Conservation (phyloP, 2,888 invertebrate genomes). For the Oscheius sp. region DNA sequence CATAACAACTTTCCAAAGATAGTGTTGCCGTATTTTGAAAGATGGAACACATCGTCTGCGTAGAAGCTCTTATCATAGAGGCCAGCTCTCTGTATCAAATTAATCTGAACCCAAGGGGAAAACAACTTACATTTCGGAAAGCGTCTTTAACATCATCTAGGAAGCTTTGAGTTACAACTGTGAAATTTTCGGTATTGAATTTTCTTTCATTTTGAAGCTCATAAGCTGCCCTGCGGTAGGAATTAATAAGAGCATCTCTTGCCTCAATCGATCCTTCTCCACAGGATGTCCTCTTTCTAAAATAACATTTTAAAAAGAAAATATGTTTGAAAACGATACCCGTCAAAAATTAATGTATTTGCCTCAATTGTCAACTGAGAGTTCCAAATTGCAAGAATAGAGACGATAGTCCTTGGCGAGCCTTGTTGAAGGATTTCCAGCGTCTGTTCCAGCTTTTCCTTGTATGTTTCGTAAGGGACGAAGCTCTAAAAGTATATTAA, state of each 20-base stretch:
- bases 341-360: slow-evolving; percentile 32
- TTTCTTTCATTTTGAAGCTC: slow-evolving; percentile 46
- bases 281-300: slow-evolving; percentile 27
- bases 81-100: slow-evolving; percentile 25
- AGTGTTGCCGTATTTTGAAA: slow-evolving; percentile 55
- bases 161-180: slow-evolving; percentile 44
- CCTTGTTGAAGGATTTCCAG: slow-evolving; percentile 34
- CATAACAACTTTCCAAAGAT: slow-evolving; percentile 49
- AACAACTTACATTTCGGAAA: slow-evolving; percentile 37
- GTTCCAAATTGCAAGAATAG: slow-evolving; percentile 41
- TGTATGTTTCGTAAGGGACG: slow-evolving; percentile 34
- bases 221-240: slow-evolving; percentile 25
- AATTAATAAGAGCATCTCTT: slow-evolving; percentile 7
- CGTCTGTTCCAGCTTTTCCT: slow-evolving; percentile 33
- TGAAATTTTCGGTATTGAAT: slow-evolving; percentile 37
- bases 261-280: slow-evolving; percentile 13
- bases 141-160: slow-evolving; percentile 34
- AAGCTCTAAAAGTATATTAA: background rate
- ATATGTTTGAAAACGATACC: slow-evolving; percentile 24
- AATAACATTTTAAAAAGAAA: background rate
- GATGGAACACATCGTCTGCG: slow-evolving; percentile 58
- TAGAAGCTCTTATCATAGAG: slow-evolving; percentile 46
- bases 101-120: background rate
- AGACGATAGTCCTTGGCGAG: slow-evolving; percentile 43
- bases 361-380: slow-evolving; percentile 46